phyloP scores from a whole-genome alignment of 2,797 vertebrate species.

The Muraenolepis orangiensis region DNA sequence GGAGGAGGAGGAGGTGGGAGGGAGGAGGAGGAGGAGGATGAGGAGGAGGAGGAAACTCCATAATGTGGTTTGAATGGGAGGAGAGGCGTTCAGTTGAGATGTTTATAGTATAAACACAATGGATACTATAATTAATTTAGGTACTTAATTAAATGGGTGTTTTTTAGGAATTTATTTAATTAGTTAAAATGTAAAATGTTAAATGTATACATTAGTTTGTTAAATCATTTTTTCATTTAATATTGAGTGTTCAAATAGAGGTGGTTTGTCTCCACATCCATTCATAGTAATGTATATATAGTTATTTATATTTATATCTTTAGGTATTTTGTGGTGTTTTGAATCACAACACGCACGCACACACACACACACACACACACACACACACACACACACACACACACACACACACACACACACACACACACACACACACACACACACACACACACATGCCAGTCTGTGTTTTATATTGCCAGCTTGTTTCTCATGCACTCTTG shows the following conservation, averaged over 20 bases:
- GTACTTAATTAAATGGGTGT: not conserved
- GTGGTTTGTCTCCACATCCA: not conserved
- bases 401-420: too few relatives aligned
- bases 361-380: too few relatives aligned
- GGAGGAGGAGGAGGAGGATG: constrained; percentile 4
- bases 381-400: too few relatives aligned
- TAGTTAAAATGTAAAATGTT: not conserved
- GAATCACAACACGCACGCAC: too few relatives aligned
- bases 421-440: too few relatives aligned
- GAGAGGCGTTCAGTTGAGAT: not conserved
- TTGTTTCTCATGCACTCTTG: not conserved
- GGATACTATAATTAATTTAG: not conserved
- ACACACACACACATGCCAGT: too few relatives aligned
- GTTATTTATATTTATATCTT: not conserved
- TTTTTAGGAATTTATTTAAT: not conserved
- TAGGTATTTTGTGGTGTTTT: too few relatives aligned
- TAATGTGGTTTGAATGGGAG: not conserved
- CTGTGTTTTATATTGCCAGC: not conserved
- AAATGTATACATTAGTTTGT: not conserved
- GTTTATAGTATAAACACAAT: not conserved
- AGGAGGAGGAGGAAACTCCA: not conserved
- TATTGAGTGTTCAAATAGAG: too few relatives aligned
- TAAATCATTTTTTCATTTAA: not conserved
- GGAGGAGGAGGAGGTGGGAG: not conserved
- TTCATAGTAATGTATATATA: too few relatives aligned